Conservation (phyloP, 2,113 vertebrate species). For the Cephalopholis sonnerati region DNA sequence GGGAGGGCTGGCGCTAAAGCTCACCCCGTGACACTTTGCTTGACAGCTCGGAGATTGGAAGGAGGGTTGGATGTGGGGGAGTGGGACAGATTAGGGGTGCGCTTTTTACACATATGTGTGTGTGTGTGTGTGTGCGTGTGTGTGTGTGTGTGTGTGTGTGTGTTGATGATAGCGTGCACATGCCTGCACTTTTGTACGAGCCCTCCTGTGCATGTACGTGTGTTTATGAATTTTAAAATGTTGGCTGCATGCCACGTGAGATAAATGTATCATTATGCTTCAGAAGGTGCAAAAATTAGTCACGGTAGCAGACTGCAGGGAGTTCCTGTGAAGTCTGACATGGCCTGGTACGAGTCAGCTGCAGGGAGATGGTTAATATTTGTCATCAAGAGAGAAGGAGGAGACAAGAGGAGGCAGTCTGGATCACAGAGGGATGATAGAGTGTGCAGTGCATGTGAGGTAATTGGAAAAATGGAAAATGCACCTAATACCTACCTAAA, state of each 20-base stretch:
- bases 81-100: conserved; percentile 34
- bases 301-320: conserved; percentile 57
- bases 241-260: conserved; percentile 44
- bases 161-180: conserved; percentile 5
- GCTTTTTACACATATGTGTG: conserved; percentile 6
- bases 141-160: conserved; percentile 8
- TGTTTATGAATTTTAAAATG: conserved; percentile 50
- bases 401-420: not conserved
- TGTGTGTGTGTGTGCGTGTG: conserved; percentile 20
- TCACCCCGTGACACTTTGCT: conserved; percentile 45
- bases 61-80: not conserved
- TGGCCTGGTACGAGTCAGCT: conserved; percentile 38
- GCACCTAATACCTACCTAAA: not conserved
- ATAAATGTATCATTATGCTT: conserved; percentile 74
- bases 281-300: conserved; percentile 72
- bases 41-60: conserved; percentile 53
- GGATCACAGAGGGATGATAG: not conserved
- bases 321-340: conserved; percentile 40
- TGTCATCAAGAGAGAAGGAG: conserved; percentile 5
- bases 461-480: not conserved
- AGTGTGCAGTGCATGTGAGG: not conserved
- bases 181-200: conserved; percentile 26
- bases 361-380: conserved; percentile 44
- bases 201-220: not conserved
- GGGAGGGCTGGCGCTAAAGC: conserved; percentile 47